These are phyloP conservation scores for Ascidia mentula DNA, from an alignment of 23 tunicate genomes.

Conservation along the genomic window DNA sequence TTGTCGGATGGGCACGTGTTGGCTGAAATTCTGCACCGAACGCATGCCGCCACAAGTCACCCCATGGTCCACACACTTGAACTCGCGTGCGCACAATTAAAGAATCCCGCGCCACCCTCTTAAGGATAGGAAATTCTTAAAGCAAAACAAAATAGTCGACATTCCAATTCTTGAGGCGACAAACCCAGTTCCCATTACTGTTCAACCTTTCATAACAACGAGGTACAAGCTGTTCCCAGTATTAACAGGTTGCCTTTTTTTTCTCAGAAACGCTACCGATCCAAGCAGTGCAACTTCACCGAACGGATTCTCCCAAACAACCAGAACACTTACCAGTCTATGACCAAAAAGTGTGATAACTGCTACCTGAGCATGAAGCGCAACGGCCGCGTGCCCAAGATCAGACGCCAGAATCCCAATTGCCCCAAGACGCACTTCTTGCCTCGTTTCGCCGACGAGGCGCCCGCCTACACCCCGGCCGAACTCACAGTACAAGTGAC, in stretches of 20 bases:
- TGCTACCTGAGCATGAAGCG: constrained; percentile 6
- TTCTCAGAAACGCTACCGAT: background rate
- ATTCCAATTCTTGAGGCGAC: too few species aligned
- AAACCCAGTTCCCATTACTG: too few species aligned
- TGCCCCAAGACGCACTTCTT: background rate
- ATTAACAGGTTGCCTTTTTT: background rate
- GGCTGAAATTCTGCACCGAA: background rate
- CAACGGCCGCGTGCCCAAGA: background rate
- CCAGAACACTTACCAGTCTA: background rate
- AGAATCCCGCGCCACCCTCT: background rate
- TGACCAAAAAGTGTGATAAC: background rate
- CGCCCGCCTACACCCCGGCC: background rate
- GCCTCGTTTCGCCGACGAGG: background rate
- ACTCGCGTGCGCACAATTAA: background rate
- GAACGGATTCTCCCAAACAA: background rate
- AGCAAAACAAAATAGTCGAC: too few species aligned
- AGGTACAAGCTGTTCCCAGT: too few species aligned
- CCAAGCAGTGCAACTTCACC: background rate
- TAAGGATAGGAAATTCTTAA: too few species aligned
- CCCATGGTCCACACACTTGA: background rate
- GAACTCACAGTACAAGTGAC: background rate
- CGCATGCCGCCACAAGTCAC: background rate
- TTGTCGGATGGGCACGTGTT: background rate
- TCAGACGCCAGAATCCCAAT: background rate
- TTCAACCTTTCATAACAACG: too few species aligned